phyloP scores from a whole-genome alignment of 2,888 invertebrate species.

The Drosophila flavopinicola region DNA sequence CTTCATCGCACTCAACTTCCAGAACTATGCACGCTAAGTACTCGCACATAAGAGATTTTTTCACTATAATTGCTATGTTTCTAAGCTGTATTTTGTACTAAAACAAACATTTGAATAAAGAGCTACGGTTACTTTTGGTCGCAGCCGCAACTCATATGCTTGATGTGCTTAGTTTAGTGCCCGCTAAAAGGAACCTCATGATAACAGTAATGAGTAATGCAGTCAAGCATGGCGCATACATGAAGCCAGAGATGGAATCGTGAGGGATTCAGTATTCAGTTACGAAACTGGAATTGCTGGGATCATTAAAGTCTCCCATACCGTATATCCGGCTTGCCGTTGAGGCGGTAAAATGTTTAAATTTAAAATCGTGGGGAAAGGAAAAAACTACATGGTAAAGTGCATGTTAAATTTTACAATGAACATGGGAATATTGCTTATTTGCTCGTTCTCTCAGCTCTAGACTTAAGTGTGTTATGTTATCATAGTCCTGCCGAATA shows the following conservation, averaged over 20 bases:
- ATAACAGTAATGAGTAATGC: constrained; percentile 50
- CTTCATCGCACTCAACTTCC: constrained; percentile 14
- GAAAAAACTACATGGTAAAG: too few relatives aligned
- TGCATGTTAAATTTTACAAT: too few relatives aligned
- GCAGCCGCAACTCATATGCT: constrained; percentile 12
- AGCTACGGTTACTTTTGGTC: constrained; percentile 18
- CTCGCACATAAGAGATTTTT: constrained; percentile 34
- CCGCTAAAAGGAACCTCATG: constrained; percentile 16
- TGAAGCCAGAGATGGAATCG: constrained; percentile 21
- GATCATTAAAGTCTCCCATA: too few relatives aligned
- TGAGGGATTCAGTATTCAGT: constrained; percentile 2
- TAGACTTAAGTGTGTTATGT: background rate
- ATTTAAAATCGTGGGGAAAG: too few relatives aligned
- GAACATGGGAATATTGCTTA: too few relatives aligned
- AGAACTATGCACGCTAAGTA: constrained; percentile 11
- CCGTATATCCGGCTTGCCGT: too few relatives aligned
- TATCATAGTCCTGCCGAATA: background rate
- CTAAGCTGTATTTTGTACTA: constrained; percentile 36
- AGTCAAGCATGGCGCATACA: constrained; percentile 8
- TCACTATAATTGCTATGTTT: constrained; percentile 23
- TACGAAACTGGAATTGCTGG: too few relatives aligned
- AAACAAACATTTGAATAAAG: constrained; percentile 44
- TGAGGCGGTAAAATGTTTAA: too few relatives aligned
- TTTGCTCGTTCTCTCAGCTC: too few relatives aligned
- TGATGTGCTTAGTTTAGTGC: background rate